Conservation (phyloP, 37 sponge, comb jelly and placozoan genomes). For the Agelas oroides region DNA sequence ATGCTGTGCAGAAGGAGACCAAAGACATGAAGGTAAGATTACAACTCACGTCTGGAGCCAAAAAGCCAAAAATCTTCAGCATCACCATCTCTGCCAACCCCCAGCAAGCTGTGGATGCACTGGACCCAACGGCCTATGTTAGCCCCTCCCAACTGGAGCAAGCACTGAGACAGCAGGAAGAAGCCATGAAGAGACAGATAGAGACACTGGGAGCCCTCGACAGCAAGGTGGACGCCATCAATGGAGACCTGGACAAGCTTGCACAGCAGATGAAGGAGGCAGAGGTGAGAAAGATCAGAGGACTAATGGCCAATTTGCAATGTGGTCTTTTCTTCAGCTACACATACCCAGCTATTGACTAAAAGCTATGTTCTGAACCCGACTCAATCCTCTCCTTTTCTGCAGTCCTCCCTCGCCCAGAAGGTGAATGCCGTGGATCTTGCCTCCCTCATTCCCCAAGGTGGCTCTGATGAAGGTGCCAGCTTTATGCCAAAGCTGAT, state of each 20-base stretch:
- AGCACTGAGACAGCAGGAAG: conserved; percentile 16
- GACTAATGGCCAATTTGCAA: no score
- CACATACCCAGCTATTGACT: no score
- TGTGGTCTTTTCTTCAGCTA: no score
- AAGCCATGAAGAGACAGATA: conserved; percentile 52
- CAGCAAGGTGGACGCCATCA: conserved; percentile 2
- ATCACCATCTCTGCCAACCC: no score
- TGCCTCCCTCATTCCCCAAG: conserved; percentile 61
- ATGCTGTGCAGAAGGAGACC: conserved; percentile 24
- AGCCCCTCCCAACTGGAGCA: not conserved
- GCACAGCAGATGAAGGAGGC: conserved; percentile 18
- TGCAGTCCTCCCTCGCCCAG: conserved; percentile 33
- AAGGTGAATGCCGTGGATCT: conserved; percentile 71
- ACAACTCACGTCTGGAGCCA: no score
- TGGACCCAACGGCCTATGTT: conserved; percentile 3
- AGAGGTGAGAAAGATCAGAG: conserved; percentile 60
- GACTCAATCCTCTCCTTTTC: no score
- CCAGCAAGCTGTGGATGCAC: not conserved
- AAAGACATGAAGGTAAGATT: conserved; percentile 22
- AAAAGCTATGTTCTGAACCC: no score
- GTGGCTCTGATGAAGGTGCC: conserved; percentile 30
- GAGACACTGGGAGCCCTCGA: conserved; percentile 28
- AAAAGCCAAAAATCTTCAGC: no score
- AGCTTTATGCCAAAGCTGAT: conserved; percentile 78
- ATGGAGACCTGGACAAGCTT: conserved; percentile 46